Conservation (phyloP, 2,113 vertebrate genomes). For the Cathartes aura region DNA sequence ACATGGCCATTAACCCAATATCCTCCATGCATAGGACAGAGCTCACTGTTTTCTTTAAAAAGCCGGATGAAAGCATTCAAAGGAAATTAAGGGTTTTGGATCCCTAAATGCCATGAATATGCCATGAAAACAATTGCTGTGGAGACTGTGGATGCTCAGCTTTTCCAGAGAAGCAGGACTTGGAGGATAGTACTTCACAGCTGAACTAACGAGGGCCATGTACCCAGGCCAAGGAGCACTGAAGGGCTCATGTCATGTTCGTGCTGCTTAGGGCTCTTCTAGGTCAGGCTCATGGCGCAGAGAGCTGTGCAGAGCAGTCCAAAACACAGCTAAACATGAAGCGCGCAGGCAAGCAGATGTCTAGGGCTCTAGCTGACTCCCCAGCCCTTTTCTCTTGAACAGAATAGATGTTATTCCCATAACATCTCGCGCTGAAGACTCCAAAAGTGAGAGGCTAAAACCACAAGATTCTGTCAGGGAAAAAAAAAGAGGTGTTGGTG, state of each 20-base stretch:
- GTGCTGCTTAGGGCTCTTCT: neutral
- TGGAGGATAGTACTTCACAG: neutral
- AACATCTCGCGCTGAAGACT: neutral
- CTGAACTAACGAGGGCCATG: neutral
- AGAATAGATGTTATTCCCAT: neutral
- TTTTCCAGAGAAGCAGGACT: neutral
- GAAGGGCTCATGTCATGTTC: neutral
- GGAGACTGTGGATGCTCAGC: neutral
- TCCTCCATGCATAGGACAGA: neutral
- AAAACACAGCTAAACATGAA: neutral
- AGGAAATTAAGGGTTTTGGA: neutral
- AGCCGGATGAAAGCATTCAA: neutral
- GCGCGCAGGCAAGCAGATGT: fast-evolving
- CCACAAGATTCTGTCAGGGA: neutral
- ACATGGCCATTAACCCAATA: neutral
- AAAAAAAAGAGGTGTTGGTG: neutral
- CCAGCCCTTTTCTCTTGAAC: neutral
- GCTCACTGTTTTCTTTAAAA: neutral
- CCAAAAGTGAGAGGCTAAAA: neutral
- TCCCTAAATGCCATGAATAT: neutral
- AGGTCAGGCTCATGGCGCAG: fast-evolving
- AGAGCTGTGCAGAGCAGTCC: neutral
- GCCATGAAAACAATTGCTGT: neutral
- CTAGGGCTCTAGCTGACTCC: neutral
- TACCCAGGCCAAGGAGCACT: neutral